Percentiles rank a stretch among this genome's conserved stretches.
phyloP scores from a whole-genome alignment of 2,888 invertebrate genomes.

The Hyles lineata region DNA sequence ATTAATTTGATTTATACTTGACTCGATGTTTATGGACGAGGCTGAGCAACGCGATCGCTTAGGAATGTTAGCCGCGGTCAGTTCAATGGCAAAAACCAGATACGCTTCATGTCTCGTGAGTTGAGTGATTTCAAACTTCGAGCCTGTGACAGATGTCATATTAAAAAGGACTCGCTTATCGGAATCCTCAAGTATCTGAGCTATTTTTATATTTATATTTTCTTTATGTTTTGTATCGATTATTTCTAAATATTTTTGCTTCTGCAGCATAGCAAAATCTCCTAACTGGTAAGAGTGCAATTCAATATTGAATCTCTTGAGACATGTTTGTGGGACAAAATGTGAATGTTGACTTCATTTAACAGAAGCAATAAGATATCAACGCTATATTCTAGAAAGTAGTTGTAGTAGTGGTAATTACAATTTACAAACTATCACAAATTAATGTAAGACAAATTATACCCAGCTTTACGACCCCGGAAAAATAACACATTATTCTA shows the following conservation, averaged over 20 bases:
- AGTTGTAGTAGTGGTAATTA: too few relatives aligned
- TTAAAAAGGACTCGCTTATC: conserved; percentile 3
- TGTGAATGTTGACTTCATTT: too few relatives aligned
- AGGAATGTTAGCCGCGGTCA: conserved; percentile 17
- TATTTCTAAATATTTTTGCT: neutral
- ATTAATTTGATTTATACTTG: conserved; percentile 51
- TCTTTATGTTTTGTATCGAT: neutral
- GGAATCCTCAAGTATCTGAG: neutral
- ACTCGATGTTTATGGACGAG: conserved; percentile 28
- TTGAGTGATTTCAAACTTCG: conserved; percentile 13
- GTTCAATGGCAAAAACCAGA: conserved; percentile 11
- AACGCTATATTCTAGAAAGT: too few relatives aligned
- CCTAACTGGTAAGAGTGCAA: too few relatives aligned
- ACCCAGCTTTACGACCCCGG: neutral
- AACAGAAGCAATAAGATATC: too few relatives aligned
- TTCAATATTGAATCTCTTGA: too few relatives aligned
- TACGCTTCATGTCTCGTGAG: neutral
- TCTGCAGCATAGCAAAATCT: too few relatives aligned
- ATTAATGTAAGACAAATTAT: too few relatives aligned
- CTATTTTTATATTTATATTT: neutral
- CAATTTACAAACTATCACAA: too few relatives aligned
- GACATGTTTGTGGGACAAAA: too few relatives aligned
- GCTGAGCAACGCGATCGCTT: conserved; percentile 6
- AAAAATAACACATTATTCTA: neutral
- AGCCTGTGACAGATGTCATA: conserved; percentile 5